Percentiles rank a stretch among this genome's conserved stretches.
These are phyloP conservation scores for Heliocidaris erythrogramma DNA, from an alignment of 35 echinoderm and acorn worm species.

Conservation along the genomic window DNA sequence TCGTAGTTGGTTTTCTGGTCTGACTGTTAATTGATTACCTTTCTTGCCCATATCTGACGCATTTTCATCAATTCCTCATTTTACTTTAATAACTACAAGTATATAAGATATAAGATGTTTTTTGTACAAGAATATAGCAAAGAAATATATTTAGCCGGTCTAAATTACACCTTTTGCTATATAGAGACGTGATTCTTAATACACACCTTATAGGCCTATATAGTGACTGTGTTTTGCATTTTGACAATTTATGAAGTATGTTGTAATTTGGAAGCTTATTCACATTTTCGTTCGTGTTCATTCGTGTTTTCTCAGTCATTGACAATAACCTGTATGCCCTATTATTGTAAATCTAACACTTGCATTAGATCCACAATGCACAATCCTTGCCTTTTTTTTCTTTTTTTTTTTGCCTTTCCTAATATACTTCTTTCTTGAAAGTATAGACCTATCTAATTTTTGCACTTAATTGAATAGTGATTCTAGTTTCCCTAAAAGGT, in stretches of 20 bases:
- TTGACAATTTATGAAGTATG: background rate
- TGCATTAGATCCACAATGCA: slow-evolving; percentile 16
- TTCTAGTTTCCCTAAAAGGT: too few relatives aligned
- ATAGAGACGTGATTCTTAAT: background rate
- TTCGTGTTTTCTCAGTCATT: background rate
- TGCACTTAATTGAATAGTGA: background rate
- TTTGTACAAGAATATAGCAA: background rate
- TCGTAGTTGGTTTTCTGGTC: too few relatives aligned
- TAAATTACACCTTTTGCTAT: background rate
- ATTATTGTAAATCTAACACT: background rate
- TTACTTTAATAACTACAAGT: too few relatives aligned
- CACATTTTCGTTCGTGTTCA: background rate
- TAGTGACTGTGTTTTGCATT: background rate
- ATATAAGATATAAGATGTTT: too few relatives aligned
- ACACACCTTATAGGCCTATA: background rate
- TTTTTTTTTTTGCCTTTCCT: background rate
- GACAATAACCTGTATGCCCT: background rate
- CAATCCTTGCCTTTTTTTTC: background rate
- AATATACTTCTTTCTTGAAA: background rate
- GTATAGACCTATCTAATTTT: background rate
- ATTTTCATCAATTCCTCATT: background rate
- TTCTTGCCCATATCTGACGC: background rate
- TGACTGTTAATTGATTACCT: background rate
- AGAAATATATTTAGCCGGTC: background rate
- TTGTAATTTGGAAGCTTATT: background rate